These are phyloP conservation scores for Lasioglossum marginatum DNA, from an alignment of 2,888 invertebrate genomes.

Conservation along the genomic window DNA sequence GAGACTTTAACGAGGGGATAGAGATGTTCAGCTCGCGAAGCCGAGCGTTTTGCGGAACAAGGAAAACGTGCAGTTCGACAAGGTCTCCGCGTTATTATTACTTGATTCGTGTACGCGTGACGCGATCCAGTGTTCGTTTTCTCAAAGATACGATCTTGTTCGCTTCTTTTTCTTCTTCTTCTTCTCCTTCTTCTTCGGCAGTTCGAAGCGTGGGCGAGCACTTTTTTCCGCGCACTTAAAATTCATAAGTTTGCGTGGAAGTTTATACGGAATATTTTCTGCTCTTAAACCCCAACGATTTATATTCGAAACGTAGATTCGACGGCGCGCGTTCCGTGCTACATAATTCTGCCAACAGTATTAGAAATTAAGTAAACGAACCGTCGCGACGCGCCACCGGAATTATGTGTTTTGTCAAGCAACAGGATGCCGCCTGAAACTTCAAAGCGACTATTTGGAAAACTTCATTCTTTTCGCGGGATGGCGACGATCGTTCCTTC, in stretches of 20 bases:
- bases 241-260: neutral
- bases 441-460: slow-evolving; percentile 29
- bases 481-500: neutral
- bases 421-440: slow-evolving; percentile 44
- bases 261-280: neutral
- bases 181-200: neutral
- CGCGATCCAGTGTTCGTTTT: slow-evolving; percentile 7
- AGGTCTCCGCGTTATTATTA: neutral
- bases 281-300: neutral
- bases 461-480: neutral
- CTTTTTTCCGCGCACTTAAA: neutral
- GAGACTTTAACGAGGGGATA: slow-evolving; percentile 34
- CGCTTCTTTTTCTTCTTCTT: neutral
- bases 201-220: neutral
- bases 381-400: slow-evolving; percentile 8
- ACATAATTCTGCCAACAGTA: slow-evolving; percentile 23
- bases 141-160: slow-evolving; percentile 1
- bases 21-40: neutral
- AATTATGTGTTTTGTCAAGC: slow-evolving; percentile 45
- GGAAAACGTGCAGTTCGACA: neutral
- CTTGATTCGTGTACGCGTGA: neutral
- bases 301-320: slow-evolving; percentile 1
- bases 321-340: neutral
- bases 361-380: slow-evolving; percentile 40
- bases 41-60: neutral